Base-by-base conservation (phyloP, 2,888 invertebrate genomes). In the Labia minor region DNA sequence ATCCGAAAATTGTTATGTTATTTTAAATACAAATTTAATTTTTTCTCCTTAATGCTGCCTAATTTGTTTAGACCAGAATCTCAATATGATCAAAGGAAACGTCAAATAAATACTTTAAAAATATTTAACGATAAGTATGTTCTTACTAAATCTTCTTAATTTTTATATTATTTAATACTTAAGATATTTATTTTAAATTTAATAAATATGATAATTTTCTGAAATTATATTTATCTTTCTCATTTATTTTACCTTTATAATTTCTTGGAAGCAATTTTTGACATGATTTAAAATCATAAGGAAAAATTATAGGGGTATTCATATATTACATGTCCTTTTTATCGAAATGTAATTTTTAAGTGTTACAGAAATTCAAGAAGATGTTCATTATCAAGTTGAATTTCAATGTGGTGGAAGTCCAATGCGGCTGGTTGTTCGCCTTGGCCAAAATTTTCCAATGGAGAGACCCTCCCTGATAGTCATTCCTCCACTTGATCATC, bases 21-120 rank as follows among this genome's bases (percentile, higher is more conserved):
- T 49, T 4, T 49, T 49, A 49, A 3, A 49, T 10, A 49, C 3
- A n/a, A 49, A 49, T 4, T 10, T 49, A 10, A 10, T 10, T 49
- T 10, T 10, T 49, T 49, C n/a, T 49, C 14, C 49, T 68, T 71
- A 71, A 85, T 85, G 85, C 75, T 84, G 71, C 80, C 83, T 62
- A 78, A 82, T 72, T 76, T 79, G 26, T 85, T 82, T 73, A 81
- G 81, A 74, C 78, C 78, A 11, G 72, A 71, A 61, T 68, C 70
- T 19, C 72, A 73, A 20, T 71, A 70, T 69, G 67, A 70, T 37
- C 37, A 72, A 66, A 70, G 73, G 64, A 72, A 71, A 63, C 70
- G 86, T 21, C 90, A 91, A 80, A 90, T 90, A 71, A 88, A 89
- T 75, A 90, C 90, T 3, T 76, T 91, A 71, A 90, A 90, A 80